A percentile compares a stretch with the other conserved stretches of the same genome.
phyloP scores from a whole-genome alignment of 2,113 vertebrate genomes.

The Semnopithecus entellus region DNA sequence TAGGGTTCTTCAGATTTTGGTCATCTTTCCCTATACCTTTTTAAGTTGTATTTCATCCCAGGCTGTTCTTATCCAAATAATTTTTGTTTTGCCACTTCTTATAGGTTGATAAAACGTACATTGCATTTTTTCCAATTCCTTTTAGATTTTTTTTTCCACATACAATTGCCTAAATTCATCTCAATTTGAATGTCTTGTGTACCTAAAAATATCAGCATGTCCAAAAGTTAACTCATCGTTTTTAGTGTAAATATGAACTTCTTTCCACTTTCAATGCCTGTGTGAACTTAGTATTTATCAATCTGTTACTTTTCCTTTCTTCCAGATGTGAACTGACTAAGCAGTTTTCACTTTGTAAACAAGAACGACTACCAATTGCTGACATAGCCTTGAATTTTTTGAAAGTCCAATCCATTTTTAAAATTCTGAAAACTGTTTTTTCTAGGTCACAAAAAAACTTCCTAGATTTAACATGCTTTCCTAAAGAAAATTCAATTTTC shows the following conservation, averaged over 20 bases:
- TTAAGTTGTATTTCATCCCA: background rate
- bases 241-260: background rate
- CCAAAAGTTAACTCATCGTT: background rate
- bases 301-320: background rate
- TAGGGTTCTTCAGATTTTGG: background rate
- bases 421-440: background rate
- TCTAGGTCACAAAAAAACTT: background rate
- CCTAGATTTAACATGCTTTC: background rate
- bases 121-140: background rate
- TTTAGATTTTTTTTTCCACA: background rate
- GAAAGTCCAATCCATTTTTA: background rate
- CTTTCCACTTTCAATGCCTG: background rate
- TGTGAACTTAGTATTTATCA: background rate
- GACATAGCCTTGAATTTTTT: background rate
- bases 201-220: background rate
- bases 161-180: background rate
- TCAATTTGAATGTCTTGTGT: background rate
- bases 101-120: background rate
- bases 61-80: no score
- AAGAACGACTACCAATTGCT: background rate
- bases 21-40: background rate
- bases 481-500: background rate
- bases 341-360: background rate
- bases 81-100: background rate
- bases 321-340: background rate